Percentiles rank a stretch among this genome's conserved stretches.
These are phyloP conservation scores for Microcebus griseorufus DNA, from an alignment of 2,113 vertebrate genomes.

Conservation along the genomic window DNA sequence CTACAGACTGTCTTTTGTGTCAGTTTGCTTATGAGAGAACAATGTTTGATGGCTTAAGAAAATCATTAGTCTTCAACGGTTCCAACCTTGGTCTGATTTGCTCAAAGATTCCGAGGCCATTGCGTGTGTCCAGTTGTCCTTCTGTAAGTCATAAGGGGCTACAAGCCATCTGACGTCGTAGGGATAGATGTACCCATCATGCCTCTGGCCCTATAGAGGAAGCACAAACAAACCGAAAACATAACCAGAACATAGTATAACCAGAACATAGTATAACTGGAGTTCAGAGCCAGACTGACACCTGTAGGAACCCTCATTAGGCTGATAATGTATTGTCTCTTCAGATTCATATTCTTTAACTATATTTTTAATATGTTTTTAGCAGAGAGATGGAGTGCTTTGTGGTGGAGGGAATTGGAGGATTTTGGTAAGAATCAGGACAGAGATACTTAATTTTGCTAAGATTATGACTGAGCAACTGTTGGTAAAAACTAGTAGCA, in stretches of 20 bases:
- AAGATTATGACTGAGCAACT: background rate
- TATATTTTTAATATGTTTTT: background rate
- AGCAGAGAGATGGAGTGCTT: background rate
- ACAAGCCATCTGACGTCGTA: background rate
- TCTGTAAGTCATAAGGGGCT: background rate
- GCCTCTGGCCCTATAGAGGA: background rate
- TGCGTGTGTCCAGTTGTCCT: background rate
- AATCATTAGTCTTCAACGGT: background rate
- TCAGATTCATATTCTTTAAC: background rate
- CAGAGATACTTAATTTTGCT: background rate
- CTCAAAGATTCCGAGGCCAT: background rate
- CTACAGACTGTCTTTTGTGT: background rate
- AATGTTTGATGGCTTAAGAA: background rate
- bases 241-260: background rate
- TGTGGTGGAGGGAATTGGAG: background rate
- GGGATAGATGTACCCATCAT: background rate
- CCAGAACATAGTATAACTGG: background rate
- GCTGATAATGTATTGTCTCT: background rate
- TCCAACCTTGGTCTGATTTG: background rate
- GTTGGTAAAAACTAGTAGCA: background rate
- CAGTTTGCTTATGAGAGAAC: slow-evolving; percentile 18
- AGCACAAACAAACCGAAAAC: background rate
- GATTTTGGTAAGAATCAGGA: background rate
- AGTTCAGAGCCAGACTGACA: background rate
- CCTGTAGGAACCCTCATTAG: background rate